Conservation (phyloP, 1,140 invertebrate species). For the Calephelis nemesis region DNA sequence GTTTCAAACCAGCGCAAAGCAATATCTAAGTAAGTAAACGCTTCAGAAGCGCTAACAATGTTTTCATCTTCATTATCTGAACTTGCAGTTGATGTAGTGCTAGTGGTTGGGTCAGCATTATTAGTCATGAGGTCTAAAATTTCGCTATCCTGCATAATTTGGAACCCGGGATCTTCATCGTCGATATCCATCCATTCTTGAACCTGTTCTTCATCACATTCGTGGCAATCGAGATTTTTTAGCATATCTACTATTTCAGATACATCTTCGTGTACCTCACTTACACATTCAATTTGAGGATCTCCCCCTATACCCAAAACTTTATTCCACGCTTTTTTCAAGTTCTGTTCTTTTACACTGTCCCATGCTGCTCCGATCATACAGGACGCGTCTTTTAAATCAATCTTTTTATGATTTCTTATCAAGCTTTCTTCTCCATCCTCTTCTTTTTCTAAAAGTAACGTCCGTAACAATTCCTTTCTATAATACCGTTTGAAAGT, state of each 20-base stretch:
- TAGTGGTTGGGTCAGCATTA: no score
- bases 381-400: slow-evolving; percentile 28
- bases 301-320: slow-evolving; percentile 38
- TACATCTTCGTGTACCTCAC: no score
- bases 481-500: slow-evolving; percentile 34
- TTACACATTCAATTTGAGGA: slow-evolving; percentile 24
- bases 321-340: slow-evolving; percentile 55
- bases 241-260: no score
- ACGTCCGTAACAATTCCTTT: slow-evolving; percentile 10
- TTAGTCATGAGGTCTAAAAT: no score
- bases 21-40: slow-evolving; percentile 39
- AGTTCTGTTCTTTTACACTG: slow-evolving; percentile 39
- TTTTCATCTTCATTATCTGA: slow-evolving; percentile 39
- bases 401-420: slow-evolving; percentile 37
- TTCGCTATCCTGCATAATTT: no score
- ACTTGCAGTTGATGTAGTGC: slow-evolving; percentile 19
- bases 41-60: slow-evolving; percentile 38
- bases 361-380: slow-evolving; percentile 46
- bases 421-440: slow-evolving; percentile 37
- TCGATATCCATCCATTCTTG: no score
- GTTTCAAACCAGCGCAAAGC: slow-evolving; percentile 40
- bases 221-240: no score
- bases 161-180: no score
- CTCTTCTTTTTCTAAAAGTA: slow-evolving; percentile 29
- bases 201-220: no score